Base-by-base conservation (phyloP, 1,140 invertebrate genomes). In the Calephelis virginiensis region DNA sequence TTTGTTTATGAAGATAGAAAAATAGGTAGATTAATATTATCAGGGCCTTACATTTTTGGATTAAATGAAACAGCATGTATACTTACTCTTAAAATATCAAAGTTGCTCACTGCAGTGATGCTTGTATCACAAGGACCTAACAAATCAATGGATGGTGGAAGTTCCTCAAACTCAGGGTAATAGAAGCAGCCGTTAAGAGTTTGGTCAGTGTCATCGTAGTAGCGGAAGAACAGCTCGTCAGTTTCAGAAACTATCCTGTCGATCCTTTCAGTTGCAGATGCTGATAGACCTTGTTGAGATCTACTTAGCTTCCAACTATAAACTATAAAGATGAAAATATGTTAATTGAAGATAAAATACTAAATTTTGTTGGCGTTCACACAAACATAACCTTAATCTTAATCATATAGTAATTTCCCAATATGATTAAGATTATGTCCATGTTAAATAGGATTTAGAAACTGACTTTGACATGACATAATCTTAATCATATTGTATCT, bases 301-400 rank as follows among this genome's bases (percentile, higher is more conserved):
- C 80, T 71, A 64, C 82, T 83, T 9, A 89, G 69, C 66, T 83
- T 86, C 84, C 86, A 89, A 70, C 88, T 90, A 78, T 78, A 88
- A 11, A 86, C 88, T 89, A 73, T 17, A 72, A 77, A 43, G 40
- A 63, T 71, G 38, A 53, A 50, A 37, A 13, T n/a, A 28, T 28
- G 28, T 28, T 28, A 4, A 28, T 28, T 28, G 5, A 28, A 28
- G 28, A 28, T 28, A 4, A 28, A 28, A 28, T 28, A 28, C 5
- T 28, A 28, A 28, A 28, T 28, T 2, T 28, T 28, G 28, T 28
- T 28, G 5, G 28, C 5, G 0, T 28, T n/a, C n/a, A n/a, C n/a
- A n/a, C n/a, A n/a, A n/a, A n/a, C n/a, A n/a, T n/a, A n/a, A n/a
- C n/a, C n/a, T n/a, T n/a, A n/a, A n/a, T n/a, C n/a, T n/a, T n/a